Evolutionary conservation across 2,888 invertebrate genomes (phyloP).

Genomic region (Nomada ferruginata): DNA sequence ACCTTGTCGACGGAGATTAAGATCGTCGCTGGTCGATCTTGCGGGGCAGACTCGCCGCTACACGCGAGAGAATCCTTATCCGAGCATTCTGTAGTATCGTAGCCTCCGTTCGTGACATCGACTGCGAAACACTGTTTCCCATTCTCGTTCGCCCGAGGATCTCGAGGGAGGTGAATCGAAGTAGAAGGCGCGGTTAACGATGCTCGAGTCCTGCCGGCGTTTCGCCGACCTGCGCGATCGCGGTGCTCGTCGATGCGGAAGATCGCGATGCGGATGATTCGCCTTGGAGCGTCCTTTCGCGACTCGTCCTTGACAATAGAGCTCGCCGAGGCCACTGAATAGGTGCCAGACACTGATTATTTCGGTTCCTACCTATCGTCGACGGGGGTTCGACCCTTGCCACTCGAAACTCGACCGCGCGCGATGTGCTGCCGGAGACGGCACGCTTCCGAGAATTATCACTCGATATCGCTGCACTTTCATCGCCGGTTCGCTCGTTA

Average conservation of each 20-base stretch:
- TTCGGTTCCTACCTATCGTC: conserved; percentile 36
- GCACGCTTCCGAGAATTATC: conserved; percentile 52
- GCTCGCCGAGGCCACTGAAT: conserved; percentile 20
- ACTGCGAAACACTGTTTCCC: not conserved
- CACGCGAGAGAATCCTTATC: conserved; percentile 51
- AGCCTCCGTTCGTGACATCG: conserved; percentile 18
- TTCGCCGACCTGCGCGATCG: conserved; percentile 53
- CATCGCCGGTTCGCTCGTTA: conserved; percentile 28
- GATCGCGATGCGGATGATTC: conserved; percentile 22
- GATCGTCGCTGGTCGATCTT: conserved; percentile 59
- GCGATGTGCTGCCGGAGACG: not conserved
- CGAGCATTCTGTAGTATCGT: conserved; percentile 11
- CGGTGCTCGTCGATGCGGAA: conserved; percentile 51
- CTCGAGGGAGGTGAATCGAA: not conserved
- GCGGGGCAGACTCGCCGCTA: conserved; percentile 29
- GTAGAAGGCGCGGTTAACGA: conserved; percentile 12
- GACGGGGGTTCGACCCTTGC: conserved; percentile 26
- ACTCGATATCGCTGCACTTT: conserved; percentile 30
- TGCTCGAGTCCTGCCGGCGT: conserved; percentile 34
- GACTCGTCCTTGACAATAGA: conserved; percentile 51
- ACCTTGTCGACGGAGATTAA: conserved; percentile 64
- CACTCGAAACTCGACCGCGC: not conserved
- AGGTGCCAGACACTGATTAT: conserved; percentile 36
- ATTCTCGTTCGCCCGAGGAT: not conserved
- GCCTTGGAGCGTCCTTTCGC: conserved; percentile 44